These are phyloP conservation scores for Labeo catla DNA, from an alignment of 2,113 vertebrate species.

Conservation along the genomic window DNA sequence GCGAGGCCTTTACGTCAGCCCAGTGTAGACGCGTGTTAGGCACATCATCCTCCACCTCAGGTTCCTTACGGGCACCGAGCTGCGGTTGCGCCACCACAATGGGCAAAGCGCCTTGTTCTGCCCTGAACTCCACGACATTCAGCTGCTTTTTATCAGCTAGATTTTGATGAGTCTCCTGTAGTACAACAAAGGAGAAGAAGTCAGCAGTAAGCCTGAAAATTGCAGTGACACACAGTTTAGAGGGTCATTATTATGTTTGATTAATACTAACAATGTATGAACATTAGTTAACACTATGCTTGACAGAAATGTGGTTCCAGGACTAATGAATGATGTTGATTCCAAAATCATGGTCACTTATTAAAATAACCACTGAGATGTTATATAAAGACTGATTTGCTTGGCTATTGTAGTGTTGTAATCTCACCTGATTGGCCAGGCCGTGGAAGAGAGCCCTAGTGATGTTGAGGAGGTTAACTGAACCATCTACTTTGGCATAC, in stretches of 20 bases:
- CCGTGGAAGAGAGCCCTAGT: slow-evolving; percentile 88
- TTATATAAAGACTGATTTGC: neutral
- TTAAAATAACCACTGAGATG: neutral
- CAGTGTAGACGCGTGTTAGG: slow-evolving; percentile 83
- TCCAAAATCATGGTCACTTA: neutral
- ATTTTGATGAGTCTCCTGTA: slow-evolving; percentile 86
- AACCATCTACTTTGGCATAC: slow-evolving; percentile 90
- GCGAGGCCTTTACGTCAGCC: slow-evolving; percentile 81
- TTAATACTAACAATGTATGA: too few relatives aligned
- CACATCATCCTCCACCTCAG: slow-evolving; percentile 80
- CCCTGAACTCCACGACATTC: slow-evolving; percentile 88
- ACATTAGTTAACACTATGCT: too few relatives aligned
- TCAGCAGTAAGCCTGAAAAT: neutral
- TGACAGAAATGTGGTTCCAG: too few relatives aligned
- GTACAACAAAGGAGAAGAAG: neutral
- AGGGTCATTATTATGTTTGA: too few relatives aligned
- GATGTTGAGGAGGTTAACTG: slow-evolving; percentile 87
- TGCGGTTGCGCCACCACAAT: slow-evolving; percentile 83
- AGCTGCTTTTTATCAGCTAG: slow-evolving; percentile 86
- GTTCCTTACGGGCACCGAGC: slow-evolving; percentile 62
- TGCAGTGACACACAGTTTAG: neutral
- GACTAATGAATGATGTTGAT: neutral
- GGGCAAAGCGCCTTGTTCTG: slow-evolving; percentile 84
- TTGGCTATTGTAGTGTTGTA: neutral
- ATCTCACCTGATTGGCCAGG: slow-evolving; percentile 83